phyloP scores from a whole-genome alignment of 1,140 invertebrate species.

The Drosophila pallidifrons region DNA sequence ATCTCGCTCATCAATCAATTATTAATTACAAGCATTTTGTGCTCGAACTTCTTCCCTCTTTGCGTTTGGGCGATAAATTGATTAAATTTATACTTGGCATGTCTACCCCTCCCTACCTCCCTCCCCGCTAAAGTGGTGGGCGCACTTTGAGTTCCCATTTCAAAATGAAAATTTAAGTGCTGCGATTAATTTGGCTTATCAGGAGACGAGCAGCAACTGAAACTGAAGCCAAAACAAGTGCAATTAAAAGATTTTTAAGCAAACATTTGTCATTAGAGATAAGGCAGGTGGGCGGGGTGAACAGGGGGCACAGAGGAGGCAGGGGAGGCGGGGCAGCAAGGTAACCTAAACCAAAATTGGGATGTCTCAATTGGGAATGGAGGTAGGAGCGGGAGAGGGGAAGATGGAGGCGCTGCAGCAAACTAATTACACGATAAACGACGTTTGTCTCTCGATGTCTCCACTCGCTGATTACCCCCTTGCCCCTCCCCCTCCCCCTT shows the following conservation, averaged over 20 bases:
- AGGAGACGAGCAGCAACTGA: conserved; percentile 36
- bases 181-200: conserved; percentile 83
- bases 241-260: conserved; percentile 83
- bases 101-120: conserved; percentile 1
- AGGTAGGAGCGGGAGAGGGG: neutral
- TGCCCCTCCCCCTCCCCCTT: neutral
- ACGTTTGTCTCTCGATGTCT: conserved; percentile 44
- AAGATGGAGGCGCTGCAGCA: conserved; percentile 34
- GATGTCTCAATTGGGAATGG: conserved; percentile 63
- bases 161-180: conserved; percentile 82
- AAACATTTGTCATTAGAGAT: conserved; percentile 84
- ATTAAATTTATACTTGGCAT: conserved; percentile 71
- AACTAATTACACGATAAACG: conserved; percentile 79
- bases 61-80: conserved; percentile 63
- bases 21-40: conserved; percentile 72
- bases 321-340: conserved; percentile 8
- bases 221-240: conserved; percentile 68
- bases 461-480: conserved; percentile 20
- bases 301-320: neutral
- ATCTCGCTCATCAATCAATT: conserved; percentile 75
- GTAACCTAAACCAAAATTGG: conserved; percentile 76
- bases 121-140: neutral
- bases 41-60: neutral
- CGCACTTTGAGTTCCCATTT: neutral
- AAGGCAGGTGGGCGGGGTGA: conserved; percentile 24